phyloP scores from a whole-genome alignment of 2,113 vertebrate species.

The Callospermophilus lateralis region DNA sequence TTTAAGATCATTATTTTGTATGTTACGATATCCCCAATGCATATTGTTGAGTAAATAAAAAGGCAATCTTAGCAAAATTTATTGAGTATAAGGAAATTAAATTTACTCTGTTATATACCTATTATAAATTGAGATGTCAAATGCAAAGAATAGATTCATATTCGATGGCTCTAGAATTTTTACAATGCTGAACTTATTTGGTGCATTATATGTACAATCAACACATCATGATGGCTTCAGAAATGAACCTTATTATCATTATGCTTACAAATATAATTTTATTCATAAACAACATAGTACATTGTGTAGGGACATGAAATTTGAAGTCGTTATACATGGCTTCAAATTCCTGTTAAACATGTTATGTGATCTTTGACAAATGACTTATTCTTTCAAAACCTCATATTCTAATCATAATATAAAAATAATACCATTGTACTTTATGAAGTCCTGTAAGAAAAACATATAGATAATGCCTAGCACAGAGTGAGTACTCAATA shows the following conservation, averaged over 20 bases:
- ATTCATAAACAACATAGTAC: not conserved
- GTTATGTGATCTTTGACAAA: conserved; percentile 15
- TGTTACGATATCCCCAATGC: not conserved
- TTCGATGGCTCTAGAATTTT: not conserved
- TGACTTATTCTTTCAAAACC: conserved; percentile 9
- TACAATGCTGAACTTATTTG: conserved; percentile 25
- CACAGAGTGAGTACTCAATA: not conserved
- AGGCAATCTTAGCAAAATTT: not conserved
- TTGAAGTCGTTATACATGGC: not conserved
- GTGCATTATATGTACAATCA: not conserved
- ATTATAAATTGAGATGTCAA: conserved; percentile 37
- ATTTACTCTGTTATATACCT: not conserved
- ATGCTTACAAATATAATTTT: conserved; percentile 25
- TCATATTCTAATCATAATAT: not conserved
- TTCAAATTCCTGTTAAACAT: not conserved
- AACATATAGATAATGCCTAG: not conserved
- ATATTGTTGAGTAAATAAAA: not conserved
- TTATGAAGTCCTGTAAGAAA: not conserved
- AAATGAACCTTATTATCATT: conserved; percentile 36
- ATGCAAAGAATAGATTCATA: not conserved
- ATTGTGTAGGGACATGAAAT: not conserved
- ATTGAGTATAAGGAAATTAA: no score
- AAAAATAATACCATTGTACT: not conserved
- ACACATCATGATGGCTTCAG: not conserved
- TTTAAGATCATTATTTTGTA: not conserved